Evolutionary conservation across 2,888 invertebrate species (phyloP), one percentile per base, ranked within the genome.

Genomic region (Chironomus tentans): DNA sequence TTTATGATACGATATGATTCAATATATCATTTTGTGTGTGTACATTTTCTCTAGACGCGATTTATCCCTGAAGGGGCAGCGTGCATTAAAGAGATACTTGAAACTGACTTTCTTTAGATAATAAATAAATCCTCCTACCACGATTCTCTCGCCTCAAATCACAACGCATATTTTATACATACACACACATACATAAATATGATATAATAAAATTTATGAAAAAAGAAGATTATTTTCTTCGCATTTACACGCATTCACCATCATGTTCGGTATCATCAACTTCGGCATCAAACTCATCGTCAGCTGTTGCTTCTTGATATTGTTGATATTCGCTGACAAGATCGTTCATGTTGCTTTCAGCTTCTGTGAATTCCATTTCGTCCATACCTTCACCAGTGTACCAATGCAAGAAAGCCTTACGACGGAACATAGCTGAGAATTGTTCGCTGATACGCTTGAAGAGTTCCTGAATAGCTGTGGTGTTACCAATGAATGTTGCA

Each of bases 291-390:
- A 92, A 93, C 81, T 93, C 94, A 68, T 94, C 94, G 78, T 94
- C 94, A 28, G 92, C 92, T 0, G 93, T 92, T 7, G 93, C 94
- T 83, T 95, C 95, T 85, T 96, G 95, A 85, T 95, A 95, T 83
- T 95, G 95, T 84, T 95, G 95, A 84, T 96, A 96, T 82, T 95
- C 95, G 0, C 93, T 93, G 7, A 94, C 92, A 83, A 94, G 84
- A 82, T 94, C 94, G 81, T 92, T 95, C 88, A 97, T 94, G 87
- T 97, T 97, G 80, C 94, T 94, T 85, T 97, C 96, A 2, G 97
- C 97, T 82, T 97, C 97, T 74, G 93, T 95, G 85, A 97, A 97
- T 85, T 97, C 97, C 93, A 95, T 93, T 85, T 96, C 95, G 84
- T 97, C 96, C 96, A 97, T 97, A 75, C 97, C 97, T 85, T 97